Percentiles rank a stretch among this genome's conserved stretches.
These are phyloP conservation scores for Gambusia yucatana DNA, from an alignment of 2,797 vertebrate genomes.

Conservation along the genomic window DNA sequence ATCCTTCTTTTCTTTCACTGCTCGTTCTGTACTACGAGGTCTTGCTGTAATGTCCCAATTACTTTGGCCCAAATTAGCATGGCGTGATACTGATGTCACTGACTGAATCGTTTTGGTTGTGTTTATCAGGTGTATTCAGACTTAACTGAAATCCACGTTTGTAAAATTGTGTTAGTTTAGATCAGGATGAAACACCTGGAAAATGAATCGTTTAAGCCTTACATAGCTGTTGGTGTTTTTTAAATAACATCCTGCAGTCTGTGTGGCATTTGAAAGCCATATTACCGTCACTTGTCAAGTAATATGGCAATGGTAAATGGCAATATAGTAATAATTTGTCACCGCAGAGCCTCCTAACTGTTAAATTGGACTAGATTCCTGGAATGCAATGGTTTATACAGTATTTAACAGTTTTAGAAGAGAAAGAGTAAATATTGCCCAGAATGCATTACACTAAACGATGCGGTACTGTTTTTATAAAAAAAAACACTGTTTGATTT, in stretches of 20 bases:
- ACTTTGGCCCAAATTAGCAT: background rate
- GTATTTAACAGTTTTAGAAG: background rate
- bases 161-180: background rate
- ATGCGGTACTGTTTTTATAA: background rate
- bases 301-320: too few relatives aligned
- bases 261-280: background rate
- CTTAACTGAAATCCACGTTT: background rate
- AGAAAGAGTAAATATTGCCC: background rate
- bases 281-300: too few relatives aligned
- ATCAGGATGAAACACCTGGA: background rate
- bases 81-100: background rate
- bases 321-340: background rate
- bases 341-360: background rate
- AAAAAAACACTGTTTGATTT: background rate
- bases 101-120: background rate
- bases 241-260: background rate
- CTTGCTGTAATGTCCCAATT: background rate
- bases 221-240: background rate
- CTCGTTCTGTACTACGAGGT: background rate
- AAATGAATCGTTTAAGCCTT: background rate
- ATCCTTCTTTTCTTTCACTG: background rate
- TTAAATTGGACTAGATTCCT: background rate
- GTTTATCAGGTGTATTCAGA: background rate
- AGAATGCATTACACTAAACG: background rate
- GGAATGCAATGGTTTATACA: background rate